Base-by-base conservation (phyloP, 1,140 invertebrate species). In the Eueides isabella region DNA sequence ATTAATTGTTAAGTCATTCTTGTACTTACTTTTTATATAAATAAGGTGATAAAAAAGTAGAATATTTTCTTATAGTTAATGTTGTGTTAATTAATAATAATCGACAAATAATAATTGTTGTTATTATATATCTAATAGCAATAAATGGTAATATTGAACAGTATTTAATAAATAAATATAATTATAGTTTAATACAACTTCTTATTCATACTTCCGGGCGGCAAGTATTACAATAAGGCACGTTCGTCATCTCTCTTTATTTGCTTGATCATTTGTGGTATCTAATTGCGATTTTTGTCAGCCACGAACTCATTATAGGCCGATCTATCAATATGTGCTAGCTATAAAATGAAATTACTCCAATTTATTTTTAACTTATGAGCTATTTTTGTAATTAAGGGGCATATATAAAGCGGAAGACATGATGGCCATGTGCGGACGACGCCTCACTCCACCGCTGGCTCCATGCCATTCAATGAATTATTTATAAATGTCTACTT, bases 401-500 rank as follows among this genome's bases (percentile, higher is more conserved):
- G 74, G 75, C 77, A 78, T 74, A 74, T 70, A 81, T 77, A 74
- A 78, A 81, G 69, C 74, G 64, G 35, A 76, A 74, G 80, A 81
- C 84, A 83, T 75, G 79, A 63, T 75, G 78, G 88, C 87, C 87
- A 90, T 88, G 85, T 84, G 81, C 76, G 64, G 72, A 71, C 75
- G 71, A 62, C 76, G 71, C 76, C 72, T 75, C 75, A 75, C 70
- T 71, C 70, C 72, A 72, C 61, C 61, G 76, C 71, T 80, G 78
- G 78, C 80, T 69, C 35, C 63, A 65, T 78, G 80, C 80, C 78
- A 81, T 75, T 72, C 71, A 80, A 78, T 79, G 77, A 80, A 81
- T 79, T 81, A 79, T 81, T 79, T 76, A 81, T 77, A 75, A 72
- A 74, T 79, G 71, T 74, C 71, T 72, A 72, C 77, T 76, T 71